Base-by-base conservation (phyloP, 1,140 invertebrate genomes). In the Phymastichus coffea region DNA sequence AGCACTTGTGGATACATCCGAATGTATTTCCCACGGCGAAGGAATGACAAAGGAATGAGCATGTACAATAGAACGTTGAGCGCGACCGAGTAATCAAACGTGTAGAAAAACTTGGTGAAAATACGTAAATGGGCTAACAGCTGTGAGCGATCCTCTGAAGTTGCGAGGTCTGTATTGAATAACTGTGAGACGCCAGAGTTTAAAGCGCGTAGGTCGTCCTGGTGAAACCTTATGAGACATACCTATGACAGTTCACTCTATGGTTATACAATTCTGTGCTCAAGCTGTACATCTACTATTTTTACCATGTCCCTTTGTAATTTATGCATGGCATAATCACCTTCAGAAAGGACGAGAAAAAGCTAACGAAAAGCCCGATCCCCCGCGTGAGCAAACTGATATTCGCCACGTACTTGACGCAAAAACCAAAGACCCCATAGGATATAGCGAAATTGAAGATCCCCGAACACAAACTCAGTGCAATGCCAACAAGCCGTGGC, bases 311-410 rank as follows among this genome's bases (percentile, higher is more conserved):
- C n/a, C n/a, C n/a, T n/a, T n/a, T n/a, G n/a, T n/a, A n/a, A n/a
- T n/a, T n/a, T n/a, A n/a, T n/a, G n/a, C n/a, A n/a, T n/a, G n/a
- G n/a, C n/a, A n/a, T n/a, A n/a, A n/a, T n/a, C 41, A 70, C 67
- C 59, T 70, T 69, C 3, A 68, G 1, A 51, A 61, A 58, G 12
- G 19, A 26, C 14, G 62, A 54, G 2, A 60, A 33, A 20, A 33
- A 69, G 35, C 66, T 64, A 14, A 61, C 35, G 2, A 56, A 3
- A 2, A 63, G 28, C 46, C 66, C 64, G 2, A 71, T 20, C 6
- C 61, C 63, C 56, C 57, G 68, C 1, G 66, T 67, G 1, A 70
- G 43, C 12, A 48, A n/a, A 38, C 20, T 48, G 4, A 72, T 54
- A 33, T 68, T 63, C 9, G 43, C 47, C 2, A 56, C 6, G 55